Evolutionary conservation across 2,113 vertebrate species (phyloP).

Genomic region (Thomomys bottae): DNA sequence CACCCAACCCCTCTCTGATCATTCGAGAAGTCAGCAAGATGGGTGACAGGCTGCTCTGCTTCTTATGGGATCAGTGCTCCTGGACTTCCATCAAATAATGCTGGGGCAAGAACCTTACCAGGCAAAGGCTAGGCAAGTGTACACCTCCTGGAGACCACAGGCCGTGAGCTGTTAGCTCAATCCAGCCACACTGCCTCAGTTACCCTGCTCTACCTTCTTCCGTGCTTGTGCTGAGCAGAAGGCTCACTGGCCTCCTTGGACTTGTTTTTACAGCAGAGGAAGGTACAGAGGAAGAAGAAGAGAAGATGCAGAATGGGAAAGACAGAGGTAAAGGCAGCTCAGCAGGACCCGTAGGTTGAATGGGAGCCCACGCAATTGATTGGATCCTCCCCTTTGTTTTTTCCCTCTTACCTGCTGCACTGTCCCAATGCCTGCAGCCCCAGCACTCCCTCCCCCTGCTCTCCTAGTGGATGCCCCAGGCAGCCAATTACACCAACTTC

Average conservation of each 20-base stretch:
- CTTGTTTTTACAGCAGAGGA: conserved; percentile 90
- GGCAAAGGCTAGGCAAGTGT: not conserved
- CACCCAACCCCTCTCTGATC: accelerated
- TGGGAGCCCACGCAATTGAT: not conserved
- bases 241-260: conserved; percentile 64
- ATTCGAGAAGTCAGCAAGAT: not conserved
- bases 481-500: not conserved
- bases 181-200: not conserved
- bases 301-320: conserved; percentile 93
- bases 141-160: not conserved
- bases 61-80: not conserved
- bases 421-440: not conserved
- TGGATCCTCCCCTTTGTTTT: not conserved
- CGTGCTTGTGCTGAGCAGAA: not conserved
- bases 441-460: not conserved
- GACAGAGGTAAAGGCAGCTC: conserved; percentile 88
- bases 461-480: not conserved
- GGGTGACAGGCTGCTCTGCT: not conserved
- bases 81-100: not conserved
- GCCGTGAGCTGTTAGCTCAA: not conserved
- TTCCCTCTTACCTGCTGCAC: not conserved
- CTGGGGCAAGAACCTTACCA: accelerated
- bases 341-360: not conserved
- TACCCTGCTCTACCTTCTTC: not conserved
- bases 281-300: conserved; percentile 89